Evolutionary conservation across 2,113 vertebrate genomes (phyloP).

Genomic region (Globicephala melas): DNA sequence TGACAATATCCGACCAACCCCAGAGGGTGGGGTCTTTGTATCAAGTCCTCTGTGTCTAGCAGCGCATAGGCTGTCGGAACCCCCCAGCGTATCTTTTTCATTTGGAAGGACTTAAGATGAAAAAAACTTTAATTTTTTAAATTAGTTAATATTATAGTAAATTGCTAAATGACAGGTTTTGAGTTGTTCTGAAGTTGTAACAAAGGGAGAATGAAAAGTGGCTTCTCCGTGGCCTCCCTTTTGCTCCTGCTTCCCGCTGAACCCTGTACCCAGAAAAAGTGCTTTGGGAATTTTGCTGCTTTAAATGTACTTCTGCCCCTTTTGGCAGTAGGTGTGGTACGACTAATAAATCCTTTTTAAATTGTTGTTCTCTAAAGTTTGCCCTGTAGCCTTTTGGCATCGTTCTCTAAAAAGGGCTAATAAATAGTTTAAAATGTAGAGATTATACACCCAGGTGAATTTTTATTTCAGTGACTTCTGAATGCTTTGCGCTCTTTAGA

Average conservation of each 20-base stretch:
- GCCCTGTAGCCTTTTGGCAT: not conserved
- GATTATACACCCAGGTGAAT: not conserved
- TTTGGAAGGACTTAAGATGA: not conserved
- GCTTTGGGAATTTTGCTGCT: not conserved
- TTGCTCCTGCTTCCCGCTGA: not conserved
- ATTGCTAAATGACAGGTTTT: not conserved
- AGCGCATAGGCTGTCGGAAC: not conserved
- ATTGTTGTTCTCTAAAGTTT: not conserved
- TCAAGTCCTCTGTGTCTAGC: not conserved
- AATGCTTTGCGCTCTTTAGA: not conserved
- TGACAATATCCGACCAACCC: too few species aligned
- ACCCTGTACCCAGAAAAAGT: not conserved
- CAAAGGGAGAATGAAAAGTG: not conserved
- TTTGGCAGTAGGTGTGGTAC: not conserved
- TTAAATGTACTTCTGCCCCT: not conserved
- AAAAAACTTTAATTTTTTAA: not conserved
- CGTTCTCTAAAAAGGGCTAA: not conserved
- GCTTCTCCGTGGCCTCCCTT: not conserved
- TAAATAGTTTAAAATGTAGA: slow-evolving; percentile 16
- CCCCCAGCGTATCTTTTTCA: not conserved
- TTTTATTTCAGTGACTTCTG: not conserved
- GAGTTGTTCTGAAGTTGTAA: not conserved
- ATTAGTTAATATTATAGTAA: not conserved
- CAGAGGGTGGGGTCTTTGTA: not conserved
- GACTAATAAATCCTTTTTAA: not conserved